Percentiles rank a stretch among this genome's conserved stretches.
Evolutionary conservation across 1,140 invertebrate genomes (phyloP).

Genomic region (Lanistes nyassanus): DNA sequence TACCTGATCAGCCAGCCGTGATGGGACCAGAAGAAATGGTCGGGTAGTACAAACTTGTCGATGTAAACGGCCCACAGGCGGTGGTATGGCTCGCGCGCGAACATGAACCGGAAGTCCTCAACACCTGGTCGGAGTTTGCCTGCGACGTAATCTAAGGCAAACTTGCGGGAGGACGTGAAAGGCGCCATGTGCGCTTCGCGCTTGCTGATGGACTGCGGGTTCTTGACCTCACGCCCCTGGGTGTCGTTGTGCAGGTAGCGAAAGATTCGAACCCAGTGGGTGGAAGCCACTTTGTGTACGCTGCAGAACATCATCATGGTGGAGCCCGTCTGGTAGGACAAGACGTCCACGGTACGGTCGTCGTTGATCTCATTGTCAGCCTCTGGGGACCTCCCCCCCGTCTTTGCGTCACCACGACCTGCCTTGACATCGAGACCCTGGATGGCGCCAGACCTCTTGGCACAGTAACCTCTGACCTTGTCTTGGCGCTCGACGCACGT

Average conservation of each 20-base stretch:
- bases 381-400: neutral
- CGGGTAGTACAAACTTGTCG: conserved; percentile 32
- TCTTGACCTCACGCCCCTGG: neutral
- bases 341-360: neutral
- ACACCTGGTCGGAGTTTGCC: conserved; percentile 14
- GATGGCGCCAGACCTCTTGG: no score
- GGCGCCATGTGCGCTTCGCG: conserved; percentile 23
- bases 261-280: conserved; percentile 30
- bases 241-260: conserved; percentile 30
- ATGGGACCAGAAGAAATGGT: conserved; percentile 26
- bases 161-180: conserved; percentile 6
- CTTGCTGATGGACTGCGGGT: conserved; percentile 23
- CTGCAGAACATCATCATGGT: conserved; percentile 22
- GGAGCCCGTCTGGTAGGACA: neutral
- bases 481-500: no score
- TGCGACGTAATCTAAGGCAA: conserved; percentile 13
- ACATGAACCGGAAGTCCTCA: conserved; percentile 30
- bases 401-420: no score
- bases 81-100: conserved; percentile 26
- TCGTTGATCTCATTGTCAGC: no score
- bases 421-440: no score
- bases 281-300: conserved; percentile 30
- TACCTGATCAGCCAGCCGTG: conserved; percentile 20
- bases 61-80: conserved; percentile 34
- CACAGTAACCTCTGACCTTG: no score